Base-by-base conservation (phyloP, 2,113 vertebrate species). In the Sylvilagus bachmani region DNA sequence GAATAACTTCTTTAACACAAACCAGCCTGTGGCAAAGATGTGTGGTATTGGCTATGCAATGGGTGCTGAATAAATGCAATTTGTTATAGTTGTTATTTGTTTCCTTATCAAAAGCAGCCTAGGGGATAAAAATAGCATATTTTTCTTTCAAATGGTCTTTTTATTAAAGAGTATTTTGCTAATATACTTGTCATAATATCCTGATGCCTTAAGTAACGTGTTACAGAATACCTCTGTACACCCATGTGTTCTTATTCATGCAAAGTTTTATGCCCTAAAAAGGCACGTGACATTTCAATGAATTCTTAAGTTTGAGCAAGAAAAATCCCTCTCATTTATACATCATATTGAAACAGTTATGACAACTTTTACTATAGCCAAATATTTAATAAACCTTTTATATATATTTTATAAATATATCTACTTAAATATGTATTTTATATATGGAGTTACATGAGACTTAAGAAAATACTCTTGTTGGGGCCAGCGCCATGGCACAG, bases 21-120 rank as follows among this genome's bases (percentile, higher is more conserved):
- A 90, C 49, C 70, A 75, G 33, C 6, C 93, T 85, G 70, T 36
- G 70, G 53, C 75, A 88, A 33, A 89, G 19, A 51, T 17, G 21
- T 62, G 95, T 55, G 61, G 64, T 84, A 84, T 73, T 61, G 14
- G 19, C 78, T 90, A 62, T 88, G 75, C 55, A 69, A 3, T 71
- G 78, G 67, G 82, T 53, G 33, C 67, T 87, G 89, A 95, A 88
- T 36, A 96, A 96, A 98, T 21, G 33, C 83, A 36, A 71, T 89
- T 96, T 96, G 77, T 91, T 58, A 33, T 3, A 36, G 38, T 10
- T 90, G 27, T 38, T 92, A 88, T 78, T 90, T 96, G 38, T 71
- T 97, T 94, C 83, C 16, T 84, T 58, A 64, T 49, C 64, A 10
- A 89, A 71, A 83, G 58, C 51, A 91, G 80, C 81, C 82, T 62